Conservation (phyloP, 2,888 invertebrate species). For the Synergus japonicus region DNA sequence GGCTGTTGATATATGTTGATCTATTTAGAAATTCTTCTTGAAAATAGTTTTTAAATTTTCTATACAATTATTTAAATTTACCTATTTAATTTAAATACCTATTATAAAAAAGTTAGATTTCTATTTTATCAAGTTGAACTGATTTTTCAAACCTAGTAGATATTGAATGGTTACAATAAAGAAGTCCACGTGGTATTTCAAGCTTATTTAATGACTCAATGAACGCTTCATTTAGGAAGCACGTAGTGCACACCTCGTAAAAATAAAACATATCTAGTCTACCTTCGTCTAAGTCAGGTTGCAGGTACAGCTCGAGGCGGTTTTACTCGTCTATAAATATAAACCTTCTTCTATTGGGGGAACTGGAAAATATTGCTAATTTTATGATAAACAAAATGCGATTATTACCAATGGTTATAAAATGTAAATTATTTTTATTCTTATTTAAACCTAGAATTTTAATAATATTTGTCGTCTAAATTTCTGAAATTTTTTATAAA, state of each 20-base stretch:
- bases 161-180: background rate
- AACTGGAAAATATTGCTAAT: background rate
- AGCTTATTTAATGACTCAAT: background rate
- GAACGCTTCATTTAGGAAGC: conserved; percentile 49
- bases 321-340: conserved; percentile 44
- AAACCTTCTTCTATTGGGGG: background rate
- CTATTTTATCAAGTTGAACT: background rate
- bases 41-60: background rate
- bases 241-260: conserved; percentile 54
- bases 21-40: no score
- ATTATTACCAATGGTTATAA: background rate
- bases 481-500: background rate
- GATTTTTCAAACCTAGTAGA: background rate
- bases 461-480: background rate
- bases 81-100: background rate
- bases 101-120: background rate
- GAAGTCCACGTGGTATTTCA: background rate
- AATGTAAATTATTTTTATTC: conserved; percentile 11
- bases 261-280: conserved; percentile 48
- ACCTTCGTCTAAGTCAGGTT: conserved; percentile 47
- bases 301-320: conserved; percentile 47
- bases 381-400: background rate
- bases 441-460: background rate
- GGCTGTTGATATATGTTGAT: no score
- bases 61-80: background rate